Evolutionary conservation across 2,797 vertebrate genomes (phyloP).

Genomic region (Sebastiscus tertius): DNA sequence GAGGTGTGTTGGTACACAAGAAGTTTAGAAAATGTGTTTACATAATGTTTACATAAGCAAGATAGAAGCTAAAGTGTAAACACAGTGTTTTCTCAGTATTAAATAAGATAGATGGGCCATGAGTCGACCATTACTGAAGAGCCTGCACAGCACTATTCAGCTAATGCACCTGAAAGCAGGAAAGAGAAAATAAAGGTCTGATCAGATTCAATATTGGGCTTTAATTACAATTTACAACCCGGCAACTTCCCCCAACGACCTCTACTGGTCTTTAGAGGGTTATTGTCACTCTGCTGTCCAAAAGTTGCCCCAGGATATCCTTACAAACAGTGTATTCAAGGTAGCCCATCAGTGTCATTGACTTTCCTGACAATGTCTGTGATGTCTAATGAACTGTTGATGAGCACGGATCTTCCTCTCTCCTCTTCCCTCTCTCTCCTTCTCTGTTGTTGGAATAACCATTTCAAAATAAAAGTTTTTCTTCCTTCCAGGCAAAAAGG

Average conservation of each 20-base stretch:
- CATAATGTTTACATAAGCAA: conserved; percentile 55
- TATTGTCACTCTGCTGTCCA: conserved; percentile 8
- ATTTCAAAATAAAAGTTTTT: not conserved
- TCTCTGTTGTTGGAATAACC: not conserved
- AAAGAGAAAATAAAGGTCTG: conserved; percentile 44
- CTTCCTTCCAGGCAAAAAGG: not conserved
- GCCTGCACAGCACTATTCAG: conserved; percentile 70
- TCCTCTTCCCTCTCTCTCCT: not conserved
- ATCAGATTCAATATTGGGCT: conserved; percentile 43
- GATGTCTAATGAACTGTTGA: conserved; percentile 42
- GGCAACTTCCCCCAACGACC: not conserved
- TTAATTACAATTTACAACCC: conserved; percentile 41
- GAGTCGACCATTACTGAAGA: conserved; percentile 66
- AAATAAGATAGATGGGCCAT: conserved; percentile 76
- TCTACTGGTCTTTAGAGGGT: not conserved
- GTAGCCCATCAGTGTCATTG: conserved; percentile 13
- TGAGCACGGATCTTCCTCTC: conserved; percentile 5
- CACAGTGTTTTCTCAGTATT: conserved; percentile 54
- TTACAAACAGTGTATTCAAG: conserved; percentile 15
- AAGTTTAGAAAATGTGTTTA: conserved; percentile 40
- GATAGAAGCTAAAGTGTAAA: conserved; percentile 44
- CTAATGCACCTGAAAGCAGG: conserved; percentile 48
- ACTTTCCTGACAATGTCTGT: conserved; percentile 17
- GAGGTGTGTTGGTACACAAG: not conserved
- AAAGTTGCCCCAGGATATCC: conserved; percentile 7